phyloP scores from a whole-genome alignment of 2,888 invertebrate genomes.

The Macrosiphum euphorbiae region DNA sequence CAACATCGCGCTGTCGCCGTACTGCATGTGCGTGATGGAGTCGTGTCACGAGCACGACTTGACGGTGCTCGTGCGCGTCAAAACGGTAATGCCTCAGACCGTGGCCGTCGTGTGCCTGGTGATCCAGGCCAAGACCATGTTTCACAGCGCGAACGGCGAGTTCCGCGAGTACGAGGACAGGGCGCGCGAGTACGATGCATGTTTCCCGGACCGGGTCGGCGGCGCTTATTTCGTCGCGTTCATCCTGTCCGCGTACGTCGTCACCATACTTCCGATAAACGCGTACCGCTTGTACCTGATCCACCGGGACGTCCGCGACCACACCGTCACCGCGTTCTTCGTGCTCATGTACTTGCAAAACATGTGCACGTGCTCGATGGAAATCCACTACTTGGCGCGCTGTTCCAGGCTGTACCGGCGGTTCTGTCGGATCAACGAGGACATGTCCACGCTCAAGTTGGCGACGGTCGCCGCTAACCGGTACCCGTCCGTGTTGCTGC shows the following conservation, averaged over 20 bases:
- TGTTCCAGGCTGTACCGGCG: background rate
- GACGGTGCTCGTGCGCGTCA: background rate
- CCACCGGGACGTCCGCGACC: background rate
- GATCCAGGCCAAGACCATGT: background rate
- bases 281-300: background rate
- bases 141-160: background rate
- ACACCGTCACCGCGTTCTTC: background rate
- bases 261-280: background rate
- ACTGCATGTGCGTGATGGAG: background rate
- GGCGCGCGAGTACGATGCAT: background rate
- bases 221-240: background rate
- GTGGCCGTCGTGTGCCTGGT: slow-evolving; percentile 1
- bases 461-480: background rate
- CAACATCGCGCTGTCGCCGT: background rate
- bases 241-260: background rate
- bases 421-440: background rate
- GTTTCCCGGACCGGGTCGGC: background rate
- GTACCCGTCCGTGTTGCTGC: background rate
- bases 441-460: background rate
- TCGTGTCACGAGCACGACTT: background rate
- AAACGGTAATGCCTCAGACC: background rate
- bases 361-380: background rate
- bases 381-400: background rate
- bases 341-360: background rate
- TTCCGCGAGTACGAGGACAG: background rate